phyloP scores from a whole-genome alignment of 1,140 invertebrate species.

The Bombus pyrosoma region DNA sequence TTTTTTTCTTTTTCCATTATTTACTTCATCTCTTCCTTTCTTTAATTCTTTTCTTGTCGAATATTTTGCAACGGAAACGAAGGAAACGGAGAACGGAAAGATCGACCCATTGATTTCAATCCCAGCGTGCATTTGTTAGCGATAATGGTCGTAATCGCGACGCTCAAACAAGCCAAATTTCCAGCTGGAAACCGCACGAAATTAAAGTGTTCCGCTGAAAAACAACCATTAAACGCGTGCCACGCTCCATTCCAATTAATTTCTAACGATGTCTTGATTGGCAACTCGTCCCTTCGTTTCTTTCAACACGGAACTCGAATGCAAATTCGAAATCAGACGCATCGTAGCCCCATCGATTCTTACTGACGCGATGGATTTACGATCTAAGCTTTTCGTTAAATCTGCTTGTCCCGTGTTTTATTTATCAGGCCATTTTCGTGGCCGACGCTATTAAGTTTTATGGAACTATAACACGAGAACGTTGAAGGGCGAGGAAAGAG shows the following conservation, averaged over 20 bases:
- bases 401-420: no score
- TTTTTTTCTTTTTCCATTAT: background rate
- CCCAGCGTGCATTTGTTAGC: slow-evolving; percentile 46
- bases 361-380: background rate
- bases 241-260: slow-evolving; percentile 60
- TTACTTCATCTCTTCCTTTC: background rate
- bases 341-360: background rate
- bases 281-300: background rate
- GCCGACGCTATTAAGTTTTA: no score
- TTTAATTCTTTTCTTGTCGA: background rate
- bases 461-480: no score
- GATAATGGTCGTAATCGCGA: slow-evolving; percentile 47
- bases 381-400: background rate
- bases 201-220: slow-evolving; percentile 50
- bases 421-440: no score
- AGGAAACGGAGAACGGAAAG: background rate
- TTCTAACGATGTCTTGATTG: slow-evolving; percentile 61
- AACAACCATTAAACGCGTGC: slow-evolving; percentile 24
- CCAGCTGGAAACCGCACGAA: slow-evolving; percentile 46
- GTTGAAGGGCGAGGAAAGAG: no score
- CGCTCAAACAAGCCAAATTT: slow-evolving; percentile 41
- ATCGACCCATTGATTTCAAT: slow-evolving; percentile 14
- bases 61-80: background rate
- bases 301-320: background rate
- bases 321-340: slow-evolving; percentile 25